Evolutionary conservation across 2,113 vertebrate genomes (phyloP).

Genomic region (Litocranius walleri): DNA sequence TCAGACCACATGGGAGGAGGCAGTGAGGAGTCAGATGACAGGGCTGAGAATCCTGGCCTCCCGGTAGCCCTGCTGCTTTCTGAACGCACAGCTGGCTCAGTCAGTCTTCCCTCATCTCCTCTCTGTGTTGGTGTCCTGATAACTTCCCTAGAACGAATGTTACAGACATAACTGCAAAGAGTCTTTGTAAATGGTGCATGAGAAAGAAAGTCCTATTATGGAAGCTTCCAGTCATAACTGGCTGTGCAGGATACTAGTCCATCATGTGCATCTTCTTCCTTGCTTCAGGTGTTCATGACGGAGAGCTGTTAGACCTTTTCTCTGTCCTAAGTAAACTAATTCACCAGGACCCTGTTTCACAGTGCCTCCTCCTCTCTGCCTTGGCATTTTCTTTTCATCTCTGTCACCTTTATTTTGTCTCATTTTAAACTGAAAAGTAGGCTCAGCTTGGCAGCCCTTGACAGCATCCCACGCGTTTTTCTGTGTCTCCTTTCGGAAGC

Average conservation of each 20-base stretch:
- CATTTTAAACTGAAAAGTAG: not conserved
- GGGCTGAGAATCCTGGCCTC: not conserved
- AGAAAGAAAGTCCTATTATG: not conserved
- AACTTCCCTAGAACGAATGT: not conserved
- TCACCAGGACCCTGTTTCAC: not conserved
- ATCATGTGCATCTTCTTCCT: not conserved
- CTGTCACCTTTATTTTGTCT: not conserved
- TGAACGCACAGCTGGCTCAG: not conserved
- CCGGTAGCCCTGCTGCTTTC: not conserved
- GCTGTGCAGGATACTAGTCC: not conserved
- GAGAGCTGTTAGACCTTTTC: not conserved
- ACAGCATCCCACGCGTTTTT: not conserved
- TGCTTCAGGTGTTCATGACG: not conserved
- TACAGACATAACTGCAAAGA: not conserved
- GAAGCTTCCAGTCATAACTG: not conserved
- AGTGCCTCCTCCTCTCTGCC: not conserved
- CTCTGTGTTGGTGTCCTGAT: not conserved
- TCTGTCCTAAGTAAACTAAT: not conserved
- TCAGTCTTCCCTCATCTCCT: not conserved
- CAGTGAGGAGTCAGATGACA: not conserved
- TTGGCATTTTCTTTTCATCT: not conserved
- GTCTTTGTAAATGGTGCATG: conserved; percentile 22
- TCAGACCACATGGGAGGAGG: not conserved
- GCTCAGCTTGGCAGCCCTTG: not conserved
- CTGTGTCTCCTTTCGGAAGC: not conserved